Percentiles rank a stretch among this genome's conserved stretches.
Conservation (phyloP, 1,140 invertebrate species). For the Solenopsis fugax region DNA sequence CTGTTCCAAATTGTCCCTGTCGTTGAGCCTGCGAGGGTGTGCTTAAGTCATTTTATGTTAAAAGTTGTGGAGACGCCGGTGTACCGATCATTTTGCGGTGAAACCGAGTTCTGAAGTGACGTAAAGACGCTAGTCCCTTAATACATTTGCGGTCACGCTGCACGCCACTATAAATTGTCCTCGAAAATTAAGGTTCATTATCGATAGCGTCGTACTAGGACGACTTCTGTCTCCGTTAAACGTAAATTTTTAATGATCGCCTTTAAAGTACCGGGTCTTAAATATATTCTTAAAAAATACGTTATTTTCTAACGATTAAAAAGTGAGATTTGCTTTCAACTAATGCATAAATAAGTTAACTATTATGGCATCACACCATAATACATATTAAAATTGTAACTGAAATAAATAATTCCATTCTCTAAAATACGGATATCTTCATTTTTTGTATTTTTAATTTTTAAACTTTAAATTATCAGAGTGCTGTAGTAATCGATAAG, state of each 20-base stretch:
- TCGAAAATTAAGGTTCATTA: neutral
- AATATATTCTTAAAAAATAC: neutral
- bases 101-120: conserved; percentile 40
- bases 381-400: neutral
- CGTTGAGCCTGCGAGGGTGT: conserved; percentile 63
- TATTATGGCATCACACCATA: neutral
- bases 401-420: conserved; percentile 18
- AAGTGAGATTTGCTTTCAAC: neutral
- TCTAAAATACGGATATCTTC: neutral
- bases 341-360: neutral
- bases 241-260: neutral
- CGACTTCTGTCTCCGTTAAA: neutral
- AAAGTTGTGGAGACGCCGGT: conserved; percentile 30
- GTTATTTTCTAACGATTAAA: neutral
- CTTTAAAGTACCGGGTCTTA: neutral
- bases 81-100: conserved; percentile 39
- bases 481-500: conserved; percentile 75
- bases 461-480: conserved; percentile 49
- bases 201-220: neutral
- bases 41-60: neutral
- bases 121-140: conserved; percentile 41
- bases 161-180: conserved; percentile 32
- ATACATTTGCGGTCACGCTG: conserved; percentile 40
- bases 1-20: conserved; percentile 79
- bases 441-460: neutral